Percentiles rank a stretch among this genome's conserved stretches.
phyloP scores from a whole-genome alignment of 2,797 vertebrate genomes.

The Gobionotothen gibberifrons region DNA sequence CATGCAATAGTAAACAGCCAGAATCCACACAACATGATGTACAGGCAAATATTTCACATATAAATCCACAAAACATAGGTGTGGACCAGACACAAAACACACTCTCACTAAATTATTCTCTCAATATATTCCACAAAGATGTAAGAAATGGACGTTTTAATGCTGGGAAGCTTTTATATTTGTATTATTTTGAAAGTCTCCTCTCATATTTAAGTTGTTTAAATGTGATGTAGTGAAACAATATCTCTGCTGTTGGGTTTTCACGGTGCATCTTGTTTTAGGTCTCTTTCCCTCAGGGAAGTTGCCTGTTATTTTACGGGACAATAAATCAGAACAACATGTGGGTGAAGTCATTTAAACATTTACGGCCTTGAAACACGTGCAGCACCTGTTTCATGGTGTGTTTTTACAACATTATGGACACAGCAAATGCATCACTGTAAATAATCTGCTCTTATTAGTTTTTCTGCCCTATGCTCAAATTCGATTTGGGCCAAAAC shows the following conservation, averaged over 20 bases:
- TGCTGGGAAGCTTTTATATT: slow-evolving; percentile 5
- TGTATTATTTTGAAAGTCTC: background rate
- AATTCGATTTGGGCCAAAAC: slow-evolving; percentile 77
- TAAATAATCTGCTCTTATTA: slow-evolving; percentile 67
- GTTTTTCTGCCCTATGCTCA: slow-evolving; percentile 58
- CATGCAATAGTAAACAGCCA: slow-evolving; percentile 54
- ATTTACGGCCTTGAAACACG: slow-evolving; percentile 48
- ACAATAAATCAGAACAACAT: slow-evolving; percentile 46
- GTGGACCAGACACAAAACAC: slow-evolving; percentile 34
- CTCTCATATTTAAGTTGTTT: background rate
- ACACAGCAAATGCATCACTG: slow-evolving; percentile 69
- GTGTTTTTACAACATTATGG: slow-evolving; percentile 56
- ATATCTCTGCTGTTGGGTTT: background rate
- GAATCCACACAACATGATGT: slow-evolving; percentile 47
- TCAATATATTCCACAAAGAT: slow-evolving; percentile 24
- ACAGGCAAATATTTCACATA: slow-evolving; percentile 59
- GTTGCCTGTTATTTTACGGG: slow-evolving; percentile 24
- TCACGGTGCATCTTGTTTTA: slow-evolving; percentile 12
- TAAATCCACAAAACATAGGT: slow-evolving; percentile 41
- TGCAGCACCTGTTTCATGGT: slow-evolving; percentile 41
- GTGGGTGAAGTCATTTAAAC: slow-evolving; percentile 50
- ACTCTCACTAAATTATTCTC: slow-evolving; percentile 17
- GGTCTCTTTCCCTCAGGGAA: slow-evolving; percentile 3
- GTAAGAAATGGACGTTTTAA: background rate
- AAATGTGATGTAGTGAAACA: slow-evolving; percentile 18